Evolutionary conservation across 2,888 invertebrate genomes (phyloP).

Genomic region (Terebella lapidaria): DNA sequence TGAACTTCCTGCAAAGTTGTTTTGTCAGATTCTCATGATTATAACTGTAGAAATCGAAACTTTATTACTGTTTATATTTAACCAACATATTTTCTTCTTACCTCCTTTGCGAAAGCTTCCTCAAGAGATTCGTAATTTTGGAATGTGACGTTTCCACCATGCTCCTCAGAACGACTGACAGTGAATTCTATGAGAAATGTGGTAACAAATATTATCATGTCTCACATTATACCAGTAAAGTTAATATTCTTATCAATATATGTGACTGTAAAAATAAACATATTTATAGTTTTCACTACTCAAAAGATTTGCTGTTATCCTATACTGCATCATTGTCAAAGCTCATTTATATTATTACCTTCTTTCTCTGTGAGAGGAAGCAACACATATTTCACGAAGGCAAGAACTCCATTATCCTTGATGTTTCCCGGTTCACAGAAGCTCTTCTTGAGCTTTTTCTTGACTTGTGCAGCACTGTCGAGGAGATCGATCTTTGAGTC

Average conservation of each 20-base stretch:
- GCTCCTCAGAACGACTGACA: conserved; percentile 56
- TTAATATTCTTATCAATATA: too few species aligned
- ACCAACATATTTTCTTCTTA: conserved; percentile 18
- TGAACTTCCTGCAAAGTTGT: conserved; percentile 63
- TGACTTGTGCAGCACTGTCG: conserved; percentile 69
- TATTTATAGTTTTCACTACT: too few species aligned
- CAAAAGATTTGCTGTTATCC: too few species aligned
- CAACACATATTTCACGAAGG: conserved; percentile 89
- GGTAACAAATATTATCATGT: too few species aligned
- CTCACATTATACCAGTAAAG: too few species aligned
- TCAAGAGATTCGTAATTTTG: conserved; percentile 73
- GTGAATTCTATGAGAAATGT: conserved; percentile 61
- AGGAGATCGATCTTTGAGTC: conserved; percentile 97
- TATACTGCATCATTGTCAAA: too few species aligned
- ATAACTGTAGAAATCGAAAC: too few species aligned
- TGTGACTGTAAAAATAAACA: too few species aligned
- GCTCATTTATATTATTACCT: conserved; percentile 15
- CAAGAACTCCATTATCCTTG: conserved; percentile 86
- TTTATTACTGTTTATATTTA: too few species aligned
- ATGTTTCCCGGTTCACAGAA: conserved; percentile 71
- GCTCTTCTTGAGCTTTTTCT: conserved; percentile 78
- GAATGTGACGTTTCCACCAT: conserved; percentile 73
- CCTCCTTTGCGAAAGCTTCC: conserved; percentile 71
- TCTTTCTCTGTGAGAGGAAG: conserved; percentile 60
- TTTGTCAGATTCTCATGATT: too few species aligned